Evolutionary conservation across 2,113 vertebrate species (phyloP).

Genomic region (Zingel zingel): DNA sequence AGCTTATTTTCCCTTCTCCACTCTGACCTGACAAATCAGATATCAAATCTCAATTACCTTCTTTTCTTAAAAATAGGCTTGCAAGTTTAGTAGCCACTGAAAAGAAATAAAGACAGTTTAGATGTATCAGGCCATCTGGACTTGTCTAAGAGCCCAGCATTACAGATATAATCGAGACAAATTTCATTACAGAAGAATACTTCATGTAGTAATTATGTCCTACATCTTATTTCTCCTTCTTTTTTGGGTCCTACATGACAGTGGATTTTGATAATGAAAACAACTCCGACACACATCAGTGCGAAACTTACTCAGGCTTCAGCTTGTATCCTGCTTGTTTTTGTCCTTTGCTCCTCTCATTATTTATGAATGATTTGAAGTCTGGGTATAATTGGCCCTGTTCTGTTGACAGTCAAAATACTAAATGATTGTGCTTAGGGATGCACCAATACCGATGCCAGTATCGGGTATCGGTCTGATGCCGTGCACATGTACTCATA

Average conservation of each 20-base stretch:
- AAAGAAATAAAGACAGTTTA: slow-evolving; percentile 25
- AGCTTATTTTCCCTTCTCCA: slow-evolving; percentile 10
- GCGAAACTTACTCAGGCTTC: slow-evolving; percentile 17
- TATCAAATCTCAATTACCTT: slow-evolving; percentile 21
- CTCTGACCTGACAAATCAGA: slow-evolving; percentile 15
- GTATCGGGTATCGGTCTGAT: no score
- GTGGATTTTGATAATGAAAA: slow-evolving; percentile 26
- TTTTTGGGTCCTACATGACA: not conserved
- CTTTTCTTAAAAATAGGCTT: slow-evolving; percentile 3
- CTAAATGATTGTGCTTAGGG: not conserved
- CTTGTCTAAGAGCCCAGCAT: not conserved
- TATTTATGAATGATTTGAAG: slow-evolving; percentile 22
- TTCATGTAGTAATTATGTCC: slow-evolving; percentile 1
- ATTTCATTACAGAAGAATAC: slow-evolving; percentile 26
- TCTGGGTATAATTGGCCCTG: slow-evolving; percentile 19
- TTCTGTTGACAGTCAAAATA: slow-evolving; percentile 11
- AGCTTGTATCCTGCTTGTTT: slow-evolving; percentile 7
- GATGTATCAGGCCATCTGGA: slow-evolving; percentile 2
- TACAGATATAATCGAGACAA: not conserved
- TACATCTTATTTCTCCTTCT: not conserved
- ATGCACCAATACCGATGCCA: no score
- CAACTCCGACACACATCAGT: slow-evolving; percentile 17
- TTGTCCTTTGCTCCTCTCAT: slow-evolving; percentile 9
- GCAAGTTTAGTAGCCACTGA: slow-evolving; percentile 3
- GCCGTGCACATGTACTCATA: no score